Evolutionary conservation across 64 coral and sea anemone species (phyloP), one percentile per base, ranked within the genome.

Genomic region (Actinia tenebrosa): DNA sequence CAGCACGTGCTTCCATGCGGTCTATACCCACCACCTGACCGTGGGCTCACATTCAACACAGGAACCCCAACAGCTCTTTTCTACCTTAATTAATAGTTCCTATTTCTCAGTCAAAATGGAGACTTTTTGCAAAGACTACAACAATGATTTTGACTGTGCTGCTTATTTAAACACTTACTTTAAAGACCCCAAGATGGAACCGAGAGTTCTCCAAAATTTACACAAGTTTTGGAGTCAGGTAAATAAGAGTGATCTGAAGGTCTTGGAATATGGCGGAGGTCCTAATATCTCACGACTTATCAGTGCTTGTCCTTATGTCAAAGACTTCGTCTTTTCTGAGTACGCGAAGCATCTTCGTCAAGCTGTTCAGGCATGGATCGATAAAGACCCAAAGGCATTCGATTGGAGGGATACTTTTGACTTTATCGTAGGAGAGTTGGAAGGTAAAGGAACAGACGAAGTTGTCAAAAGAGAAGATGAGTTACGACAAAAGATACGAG

Each of bases 231-330:
- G 87, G 87, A 88, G 26, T n/a, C 11, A 79, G 15, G 44, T 15
- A 14, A 15, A 22, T 7, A 44, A 37, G 62, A 55, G 55, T 19
- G 18, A 83, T 50, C 50, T 88, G 10, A 45, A 15, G 22, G 10
- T 77, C 10, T 19, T 88, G 47, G 87, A 88, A 42, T 88, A 60
- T 54, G 88, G 88, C 22, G 88, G 88, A 26, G 89, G 89, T 4
- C 89, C 89, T 11, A 85, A 18, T 17, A 84, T 90, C 58, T 45
- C 10, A 8, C 18, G 22, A 17, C 89, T 90, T 7, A 75, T 90
- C 7, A 90, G 89, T 52, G 89, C 89, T 17, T 77, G 56, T 45
- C 56, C 80, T 11, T 20, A 83, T 13, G 81, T 84, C 14, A 27
- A 71, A n/a, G 60, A 85, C 20, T 71, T 90, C 19, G 82, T 85